phyloP scores from a whole-genome alignment of 35 echinoderm and acorn worm genomes.

The Ophioderma brevispina region DNA sequence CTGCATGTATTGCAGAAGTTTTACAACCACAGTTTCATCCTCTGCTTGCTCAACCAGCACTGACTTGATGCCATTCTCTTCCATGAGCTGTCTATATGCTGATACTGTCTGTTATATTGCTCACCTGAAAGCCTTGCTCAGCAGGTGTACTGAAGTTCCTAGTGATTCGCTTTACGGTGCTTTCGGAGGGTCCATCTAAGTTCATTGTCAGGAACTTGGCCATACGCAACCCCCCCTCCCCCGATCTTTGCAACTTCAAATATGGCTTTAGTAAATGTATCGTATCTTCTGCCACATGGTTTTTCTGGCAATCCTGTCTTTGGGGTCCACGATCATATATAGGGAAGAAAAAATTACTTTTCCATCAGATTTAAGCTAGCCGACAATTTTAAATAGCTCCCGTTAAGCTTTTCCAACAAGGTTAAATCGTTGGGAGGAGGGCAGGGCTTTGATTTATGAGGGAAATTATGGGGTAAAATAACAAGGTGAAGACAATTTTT shows the following conservation, averaged over 20 bases:
- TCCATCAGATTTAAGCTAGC: too few species aligned
- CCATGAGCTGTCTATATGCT: neutral
- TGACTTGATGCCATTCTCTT: neutral
- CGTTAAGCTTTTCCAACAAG: too few species aligned
- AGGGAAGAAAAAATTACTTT: too few species aligned
- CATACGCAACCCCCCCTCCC: constrained; percentile 8
- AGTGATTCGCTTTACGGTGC: neutral
- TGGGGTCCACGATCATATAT: too few species aligned
- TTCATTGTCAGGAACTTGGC: neutral
- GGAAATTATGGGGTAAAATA: too few species aligned
- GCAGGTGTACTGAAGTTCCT: neutral
- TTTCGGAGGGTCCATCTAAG: neutral
- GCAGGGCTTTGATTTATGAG: too few species aligned
- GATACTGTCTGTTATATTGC: neutral
- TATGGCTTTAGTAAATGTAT: neutral
- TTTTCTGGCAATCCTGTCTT: too few species aligned
- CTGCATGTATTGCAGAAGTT: neutral
- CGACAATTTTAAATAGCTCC: too few species aligned
- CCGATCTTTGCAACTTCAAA: constrained; percentile 9
- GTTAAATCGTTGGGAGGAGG: too few species aligned
- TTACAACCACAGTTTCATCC: constrained; percentile 9
- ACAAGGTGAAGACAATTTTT: too few species aligned
- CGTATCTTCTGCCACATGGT: neutral
- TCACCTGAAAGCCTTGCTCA: neutral
- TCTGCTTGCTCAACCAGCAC: neutral